phyloP scores from a whole-genome alignment of 2,113 vertebrate species.

The Pica pica region DNA sequence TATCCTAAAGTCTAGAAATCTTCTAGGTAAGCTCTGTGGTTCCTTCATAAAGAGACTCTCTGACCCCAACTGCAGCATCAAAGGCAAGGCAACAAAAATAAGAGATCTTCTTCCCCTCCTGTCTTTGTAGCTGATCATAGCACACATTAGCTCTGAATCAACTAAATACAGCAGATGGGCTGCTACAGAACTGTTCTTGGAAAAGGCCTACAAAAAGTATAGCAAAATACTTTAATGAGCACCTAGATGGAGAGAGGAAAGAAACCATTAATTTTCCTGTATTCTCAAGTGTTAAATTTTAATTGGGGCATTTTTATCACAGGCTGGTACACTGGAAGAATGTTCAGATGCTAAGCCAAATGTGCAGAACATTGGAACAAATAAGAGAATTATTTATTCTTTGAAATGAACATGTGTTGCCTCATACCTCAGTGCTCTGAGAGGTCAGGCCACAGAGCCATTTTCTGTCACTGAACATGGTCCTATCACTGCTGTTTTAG shows the following conservation, averaged over 20 bases:
- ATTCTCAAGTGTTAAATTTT: constrained; percentile 44
- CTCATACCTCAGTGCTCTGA: not conserved
- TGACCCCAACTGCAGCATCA: not conserved
- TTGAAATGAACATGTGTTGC: not conserved
- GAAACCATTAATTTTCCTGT: constrained; percentile 4
- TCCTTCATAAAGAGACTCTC: not conserved
- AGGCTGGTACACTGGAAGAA: not conserved
- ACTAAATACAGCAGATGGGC: constrained; percentile 4
- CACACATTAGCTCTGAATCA: not conserved
- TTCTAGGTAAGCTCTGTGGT: not conserved
- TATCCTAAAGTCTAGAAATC: not conserved
- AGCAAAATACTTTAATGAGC: constrained; percentile 27
- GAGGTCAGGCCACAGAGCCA: not conserved
- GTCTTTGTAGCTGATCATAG: not conserved
- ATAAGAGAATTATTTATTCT: not conserved
- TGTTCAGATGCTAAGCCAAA: not conserved
- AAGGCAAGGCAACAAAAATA: not conserved
- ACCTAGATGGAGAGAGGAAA: not conserved
- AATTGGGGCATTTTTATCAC: constrained; percentile 21
- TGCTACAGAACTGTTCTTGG: not conserved
- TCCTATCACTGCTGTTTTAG: not conserved
- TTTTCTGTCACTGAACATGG: not conserved
- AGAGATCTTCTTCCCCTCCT: not conserved
- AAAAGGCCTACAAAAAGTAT: not conserved
- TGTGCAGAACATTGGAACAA: not conserved